Conservation (phyloP, 2,113 vertebrate genomes). For the Passer domesticus region DNA sequence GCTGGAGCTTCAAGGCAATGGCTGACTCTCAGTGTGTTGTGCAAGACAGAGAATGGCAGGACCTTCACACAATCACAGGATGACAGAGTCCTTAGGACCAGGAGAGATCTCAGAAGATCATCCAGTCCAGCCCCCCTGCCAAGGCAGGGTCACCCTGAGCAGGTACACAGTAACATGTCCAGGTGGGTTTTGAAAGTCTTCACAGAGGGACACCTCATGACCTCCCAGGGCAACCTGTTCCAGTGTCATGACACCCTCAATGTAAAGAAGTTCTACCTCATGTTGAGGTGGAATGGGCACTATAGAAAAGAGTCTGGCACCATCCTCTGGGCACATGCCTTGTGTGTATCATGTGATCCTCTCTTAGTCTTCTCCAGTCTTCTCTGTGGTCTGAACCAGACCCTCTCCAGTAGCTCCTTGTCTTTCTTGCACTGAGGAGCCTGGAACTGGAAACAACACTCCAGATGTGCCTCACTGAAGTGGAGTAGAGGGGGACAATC, state of each 20-base stretch:
- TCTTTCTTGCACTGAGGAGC: background rate
- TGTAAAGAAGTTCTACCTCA: background rate
- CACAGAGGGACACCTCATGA: fast-evolving
- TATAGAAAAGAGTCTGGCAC: background rate
- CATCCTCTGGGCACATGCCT: fast-evolving
- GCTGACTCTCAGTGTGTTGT: background rate
- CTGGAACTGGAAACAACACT: background rate
- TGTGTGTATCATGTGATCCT: no score
- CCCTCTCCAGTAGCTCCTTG: background rate
- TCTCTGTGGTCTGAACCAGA: background rate
- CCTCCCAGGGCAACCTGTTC: background rate
- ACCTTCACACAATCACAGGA: background rate
- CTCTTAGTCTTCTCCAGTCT: background rate
- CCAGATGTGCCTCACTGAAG: background rate
- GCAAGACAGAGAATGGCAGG: background rate
- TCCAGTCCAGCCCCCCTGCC: background rate
- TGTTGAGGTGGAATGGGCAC: background rate
- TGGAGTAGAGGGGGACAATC: background rate
- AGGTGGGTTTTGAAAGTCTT: background rate
- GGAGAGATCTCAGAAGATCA: background rate
- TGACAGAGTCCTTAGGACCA: background rate
- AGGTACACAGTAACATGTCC: background rate
- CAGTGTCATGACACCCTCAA: background rate
- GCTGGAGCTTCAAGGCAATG: background rate
- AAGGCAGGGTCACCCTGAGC: background rate